Evolutionary conservation across 35 echinoderm and acorn worm genomes (phyloP).

Genomic region (Strongylocentrotus purpuratus): DNA sequence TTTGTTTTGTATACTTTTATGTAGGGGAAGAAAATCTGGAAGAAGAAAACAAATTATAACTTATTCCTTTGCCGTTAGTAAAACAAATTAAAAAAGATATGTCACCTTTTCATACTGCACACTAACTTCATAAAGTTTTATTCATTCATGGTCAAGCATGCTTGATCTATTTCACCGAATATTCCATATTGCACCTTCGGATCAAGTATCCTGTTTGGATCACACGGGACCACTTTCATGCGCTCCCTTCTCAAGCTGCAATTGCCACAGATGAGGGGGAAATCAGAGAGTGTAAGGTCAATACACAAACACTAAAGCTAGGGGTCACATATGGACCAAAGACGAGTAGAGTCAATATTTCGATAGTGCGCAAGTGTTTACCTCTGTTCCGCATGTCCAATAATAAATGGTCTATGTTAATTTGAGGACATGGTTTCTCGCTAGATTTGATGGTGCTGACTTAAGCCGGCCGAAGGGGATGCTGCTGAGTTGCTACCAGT

Average conservation of each 20-base stretch:
- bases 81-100: no score
- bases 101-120: no score
- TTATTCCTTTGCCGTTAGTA: no score
- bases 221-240: neutral
- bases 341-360: constrained; percentile 21
- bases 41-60: no score
- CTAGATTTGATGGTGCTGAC: neutral
- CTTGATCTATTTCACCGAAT: neutral
- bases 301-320: constrained; percentile 6
- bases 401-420: constrained; percentile 43
- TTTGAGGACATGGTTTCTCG: constrained; percentile 30
- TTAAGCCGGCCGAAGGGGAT: neutral
- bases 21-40: no score
- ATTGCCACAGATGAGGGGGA: neutral
- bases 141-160: neutral
- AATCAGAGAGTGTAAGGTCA: neutral
- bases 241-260: neutral
- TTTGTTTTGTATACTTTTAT: no score
- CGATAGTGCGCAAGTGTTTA: constrained; percentile 8
- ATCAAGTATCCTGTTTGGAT: neutral
- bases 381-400: constrained; percentile 31
- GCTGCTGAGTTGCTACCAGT: neutral
- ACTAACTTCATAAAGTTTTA: neutral
- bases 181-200: neutral
- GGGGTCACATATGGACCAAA: constrained; percentile 23